phyloP scores from a whole-genome alignment of 2,797 vertebrate species.

The Acestrorhynchus altus region DNA sequence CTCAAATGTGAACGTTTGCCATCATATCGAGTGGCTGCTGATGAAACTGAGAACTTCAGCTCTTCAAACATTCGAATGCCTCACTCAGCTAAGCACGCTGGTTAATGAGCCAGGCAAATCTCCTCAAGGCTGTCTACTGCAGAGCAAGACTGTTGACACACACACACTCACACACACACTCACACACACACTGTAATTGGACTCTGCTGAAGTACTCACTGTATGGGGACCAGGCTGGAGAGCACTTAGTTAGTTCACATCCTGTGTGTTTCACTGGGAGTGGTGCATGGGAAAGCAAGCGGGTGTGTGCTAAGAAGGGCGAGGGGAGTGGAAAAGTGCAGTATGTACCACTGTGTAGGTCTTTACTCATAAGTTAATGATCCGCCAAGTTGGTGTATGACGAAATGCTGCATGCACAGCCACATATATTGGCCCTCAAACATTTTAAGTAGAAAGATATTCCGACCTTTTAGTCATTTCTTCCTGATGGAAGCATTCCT shows the following conservation, averaged over 20 bases:
- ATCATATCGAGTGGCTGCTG: conserved; percentile 47
- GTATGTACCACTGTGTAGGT: conserved; percentile 15
- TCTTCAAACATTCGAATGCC: conserved; percentile 55
- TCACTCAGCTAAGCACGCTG: conserved; percentile 49
- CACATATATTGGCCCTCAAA: neutral
- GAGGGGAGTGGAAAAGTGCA: conserved; percentile 37
- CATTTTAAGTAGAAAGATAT: neutral
- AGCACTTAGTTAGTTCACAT: conserved; percentile 60
- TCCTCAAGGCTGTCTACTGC: conserved; percentile 56
- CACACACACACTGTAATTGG: conserved; percentile 55
- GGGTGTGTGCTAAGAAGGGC: conserved; percentile 12
- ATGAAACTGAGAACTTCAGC: conserved; percentile 57
- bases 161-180: conserved; percentile 48
- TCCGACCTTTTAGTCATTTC: no score
- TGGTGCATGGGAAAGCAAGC: conserved; percentile 56
- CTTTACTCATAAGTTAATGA: neutral
- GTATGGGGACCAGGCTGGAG: conserved; percentile 58
- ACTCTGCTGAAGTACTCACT: conserved; percentile 53
- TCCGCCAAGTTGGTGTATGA: neutral
- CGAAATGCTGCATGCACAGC: neutral
- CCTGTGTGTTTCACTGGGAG: conserved; percentile 54
- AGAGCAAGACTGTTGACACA: conserved; percentile 52
- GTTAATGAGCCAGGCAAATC: conserved; percentile 57
- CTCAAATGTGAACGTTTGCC: conserved; percentile 69
- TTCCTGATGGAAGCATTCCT: no score